Evolutionary conservation across 2,888 invertebrate genomes (phyloP).

Genomic region (Lagria hirta): DNA sequence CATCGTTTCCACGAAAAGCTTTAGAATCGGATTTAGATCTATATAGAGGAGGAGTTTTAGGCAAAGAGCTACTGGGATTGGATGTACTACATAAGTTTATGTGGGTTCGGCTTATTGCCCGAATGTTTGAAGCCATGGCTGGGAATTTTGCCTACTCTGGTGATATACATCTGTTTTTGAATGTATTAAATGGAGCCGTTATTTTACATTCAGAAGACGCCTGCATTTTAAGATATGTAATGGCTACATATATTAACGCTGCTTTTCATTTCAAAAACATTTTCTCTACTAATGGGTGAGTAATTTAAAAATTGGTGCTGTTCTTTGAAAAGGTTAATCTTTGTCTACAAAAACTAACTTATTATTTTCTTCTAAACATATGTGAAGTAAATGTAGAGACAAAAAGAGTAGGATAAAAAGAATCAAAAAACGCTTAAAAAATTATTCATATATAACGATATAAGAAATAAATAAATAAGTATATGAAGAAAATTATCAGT

Average conservation of each 20-base stretch:
- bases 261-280: conserved; percentile 98
- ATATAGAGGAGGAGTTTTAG: conserved; percentile 86
- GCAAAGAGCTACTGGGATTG: conserved; percentile 72
- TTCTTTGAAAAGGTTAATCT: neutral
- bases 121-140: conserved; percentile 98
- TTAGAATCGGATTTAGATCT: conserved; percentile 94
- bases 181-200: conserved; percentile 95
- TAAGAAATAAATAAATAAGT: too few species aligned
- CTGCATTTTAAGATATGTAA: conserved; percentile 90
- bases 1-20: conserved; percentile 97
- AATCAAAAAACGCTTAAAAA: too few species aligned
- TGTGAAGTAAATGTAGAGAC: too few species aligned
- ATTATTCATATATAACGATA: too few species aligned
- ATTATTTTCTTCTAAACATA: too few species aligned
- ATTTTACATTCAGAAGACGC: conserved; percentile 97
- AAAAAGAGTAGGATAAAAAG: too few species aligned
- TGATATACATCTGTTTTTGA: conserved; percentile 95
- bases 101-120: conserved; percentile 95
- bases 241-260: conserved; percentile 96
- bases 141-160: conserved; percentile 96
- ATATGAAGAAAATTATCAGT: too few species aligned
- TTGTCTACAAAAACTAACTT: too few species aligned
- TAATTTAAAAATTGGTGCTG: conserved; percentile 33
- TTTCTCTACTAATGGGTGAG: conserved; percentile 93
- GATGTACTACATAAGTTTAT: conserved; percentile 98